Base-by-base conservation (phyloP, 2,888 invertebrate species). In the Coelinius sp. region DNA sequence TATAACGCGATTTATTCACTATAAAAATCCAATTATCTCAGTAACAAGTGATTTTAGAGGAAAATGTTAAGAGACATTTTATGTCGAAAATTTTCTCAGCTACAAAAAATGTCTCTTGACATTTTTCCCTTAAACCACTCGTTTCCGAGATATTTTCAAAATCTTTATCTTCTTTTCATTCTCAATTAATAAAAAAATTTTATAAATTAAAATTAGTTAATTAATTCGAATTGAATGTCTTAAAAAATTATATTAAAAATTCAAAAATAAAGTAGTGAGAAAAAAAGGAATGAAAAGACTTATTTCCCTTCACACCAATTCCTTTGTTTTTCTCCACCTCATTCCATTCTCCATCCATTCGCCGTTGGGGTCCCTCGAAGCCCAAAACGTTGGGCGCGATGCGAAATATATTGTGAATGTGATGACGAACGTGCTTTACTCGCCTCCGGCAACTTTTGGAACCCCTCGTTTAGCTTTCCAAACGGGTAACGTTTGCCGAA, bases 341-440 rank as follows among this genome's bases (percentile, higher is more conserved):
- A 64, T 70, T 64, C 49, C 35, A 53, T 71, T 64, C 38, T 65
- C 35, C 35, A 59, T 64, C 73, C 68, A 65, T 70, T 68, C 10
- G 56, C 31, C 59, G 62, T 68, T 52, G 63, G 63, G 65, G 53
- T 66, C 53, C 14, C 59, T 53, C 31, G 46, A 66, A 63, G 44
- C 41, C 31, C 38, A 52, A 27, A 59, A 59, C 35, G 25, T 31
- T 56, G 20, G 56, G 46, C 52, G 67, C 52, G 52, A 71, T 62
- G 62, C 35, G 67, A 72, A 68, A 75, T 77, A 76, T 78, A 77
- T 71, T 72, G 64, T 63, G 64, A 64, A 25, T 71, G 70, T 66
- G 71, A 76, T 77, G 80, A 80, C 78, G 76, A 76, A 78, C 76
- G 70, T 73, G 69, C 64, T 22, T 65, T 59, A 62, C 53, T 69